Evolutionary conservation across 1,140 invertebrate species (phyloP), one percentile per base, ranked within the genome.

Genomic region (Zelostemma sp.): DNA sequence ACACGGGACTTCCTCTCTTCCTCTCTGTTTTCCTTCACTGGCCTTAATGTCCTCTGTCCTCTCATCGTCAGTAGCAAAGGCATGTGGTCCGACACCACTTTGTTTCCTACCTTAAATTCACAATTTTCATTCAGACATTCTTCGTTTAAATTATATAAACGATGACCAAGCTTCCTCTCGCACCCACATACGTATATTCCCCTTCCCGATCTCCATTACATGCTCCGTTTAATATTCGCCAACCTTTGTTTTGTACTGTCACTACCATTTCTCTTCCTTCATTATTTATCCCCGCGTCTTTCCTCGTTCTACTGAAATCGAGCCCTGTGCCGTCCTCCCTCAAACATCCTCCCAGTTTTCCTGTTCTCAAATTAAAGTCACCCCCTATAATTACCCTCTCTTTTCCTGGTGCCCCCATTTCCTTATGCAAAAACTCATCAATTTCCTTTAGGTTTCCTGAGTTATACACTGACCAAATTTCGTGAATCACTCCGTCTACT

Each of bases 381-480:
- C 8, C 76, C 77, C 54, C 77, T 71, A 28, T 77, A 57, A 76
- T 76, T 79, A 75, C 62, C 9, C 12, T 11, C 65, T 6, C 74
- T 61, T 54, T 50, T 49, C n/a, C 58, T 59, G 33, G 3, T 14
- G 25, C 12, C 14, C 55, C 84, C 74, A 14, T 77, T 77, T 76
- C 54, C 72, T 74, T 80, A 11, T n/a, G 2, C 3, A 38, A n/a
- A 25, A 25, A 49, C 31, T 28, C 47, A 35, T 8, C 35, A 18
- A 19, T 28, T 1, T 14, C 21, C 3, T 31, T 31, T 1, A 11
- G 1, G 35, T 0, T 17, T 1, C 31, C 48, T 15, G 50, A 45
- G n/a, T n/a, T n/a, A n/a, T n/a, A n/a, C n/a, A n/a, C n/a, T n/a
- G n/a, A n/a, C n/a, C n/a, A n/a, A n/a, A n/a, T 60, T 60, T 21